phyloP scores from a whole-genome alignment of 2,113 vertebrate species.

The Thunnus thynnus region DNA sequence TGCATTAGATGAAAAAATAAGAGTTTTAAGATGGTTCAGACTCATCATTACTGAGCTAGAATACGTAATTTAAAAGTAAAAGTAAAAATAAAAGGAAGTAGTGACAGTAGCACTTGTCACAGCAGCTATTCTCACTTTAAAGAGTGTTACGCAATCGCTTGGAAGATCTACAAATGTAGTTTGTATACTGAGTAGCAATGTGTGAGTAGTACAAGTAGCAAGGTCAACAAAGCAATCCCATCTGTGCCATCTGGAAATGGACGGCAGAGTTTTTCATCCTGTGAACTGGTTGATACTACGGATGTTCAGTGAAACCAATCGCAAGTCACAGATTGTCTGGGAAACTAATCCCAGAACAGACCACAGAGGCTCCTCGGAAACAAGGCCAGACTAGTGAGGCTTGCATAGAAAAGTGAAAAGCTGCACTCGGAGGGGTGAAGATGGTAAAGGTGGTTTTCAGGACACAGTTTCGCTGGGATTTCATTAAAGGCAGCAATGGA shows the following conservation, averaged over 20 bases:
- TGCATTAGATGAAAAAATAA: too few species aligned
- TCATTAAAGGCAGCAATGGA: slow-evolving; percentile 4
- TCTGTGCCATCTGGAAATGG: slow-evolving; percentile 1
- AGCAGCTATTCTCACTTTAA: too few species aligned
- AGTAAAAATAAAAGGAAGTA: too few species aligned
- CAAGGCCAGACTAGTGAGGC: neutral
- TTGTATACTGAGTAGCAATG: neutral
- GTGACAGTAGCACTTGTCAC: too few species aligned
- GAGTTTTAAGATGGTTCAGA: too few species aligned
- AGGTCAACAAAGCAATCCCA: neutral
- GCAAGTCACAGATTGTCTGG: neutral
- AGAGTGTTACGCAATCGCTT: neutral
- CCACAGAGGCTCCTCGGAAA: neutral
- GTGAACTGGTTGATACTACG: accelerated
- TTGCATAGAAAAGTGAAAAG: too few species aligned
- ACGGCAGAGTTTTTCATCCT: slow-evolving; percentile 1
- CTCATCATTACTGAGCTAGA: too few species aligned
- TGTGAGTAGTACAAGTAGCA: slow-evolving; percentile 20
- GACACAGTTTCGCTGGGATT: neutral
- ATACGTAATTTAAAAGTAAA: too few species aligned
- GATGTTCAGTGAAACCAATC: slow-evolving; percentile 19
- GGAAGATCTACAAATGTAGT: neutral
- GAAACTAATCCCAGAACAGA: neutral
- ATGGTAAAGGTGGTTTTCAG: slow-evolving; percentile 24
- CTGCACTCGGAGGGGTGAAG: neutral